These are phyloP conservation scores for Nannospalax galili DNA, from an alignment of 2,113 vertebrate genomes.

Conservation along the genomic window DNA sequence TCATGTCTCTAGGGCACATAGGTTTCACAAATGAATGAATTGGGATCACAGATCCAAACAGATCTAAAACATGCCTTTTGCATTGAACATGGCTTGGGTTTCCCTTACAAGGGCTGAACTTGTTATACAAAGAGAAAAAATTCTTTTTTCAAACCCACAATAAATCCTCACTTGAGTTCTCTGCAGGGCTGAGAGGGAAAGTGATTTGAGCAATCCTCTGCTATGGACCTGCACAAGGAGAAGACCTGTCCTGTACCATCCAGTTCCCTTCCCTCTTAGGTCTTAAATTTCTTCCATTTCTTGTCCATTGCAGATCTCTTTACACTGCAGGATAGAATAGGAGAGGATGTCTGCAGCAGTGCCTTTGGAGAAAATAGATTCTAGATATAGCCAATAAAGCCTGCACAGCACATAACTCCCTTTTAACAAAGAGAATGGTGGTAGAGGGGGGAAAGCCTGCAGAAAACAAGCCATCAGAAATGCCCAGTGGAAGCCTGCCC, in stretches of 20 bases:
- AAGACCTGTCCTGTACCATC: neutral
- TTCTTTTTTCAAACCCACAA: neutral
- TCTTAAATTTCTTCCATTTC: slow-evolving; percentile 64
- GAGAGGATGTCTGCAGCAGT: slow-evolving; percentile 16
- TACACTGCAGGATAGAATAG: slow-evolving; percentile 16
- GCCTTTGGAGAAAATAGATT: slow-evolving; percentile 71
- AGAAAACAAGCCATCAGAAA: slow-evolving; percentile 5
- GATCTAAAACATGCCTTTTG: neutral
- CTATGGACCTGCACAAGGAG: neutral
- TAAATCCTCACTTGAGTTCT: neutral
- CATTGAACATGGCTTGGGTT: neutral
- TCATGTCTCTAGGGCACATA: neutral
- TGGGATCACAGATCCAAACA: neutral
- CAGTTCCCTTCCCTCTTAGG: neutral
- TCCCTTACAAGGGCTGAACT: neutral
- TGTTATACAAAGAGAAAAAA: neutral
- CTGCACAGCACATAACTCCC: slow-evolving; percentile 48
- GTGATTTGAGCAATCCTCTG: slow-evolving; percentile 8
- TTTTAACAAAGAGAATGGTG: slow-evolving; percentile 49
- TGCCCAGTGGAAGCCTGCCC: neutral
- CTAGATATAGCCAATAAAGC: slow-evolving; percentile 68
- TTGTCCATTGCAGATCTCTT: slow-evolving; percentile 65
- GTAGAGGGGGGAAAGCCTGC: neutral
- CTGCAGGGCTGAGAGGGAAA: neutral
- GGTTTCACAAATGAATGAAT: neutral